These are phyloP conservation scores for Dione juno DNA, from an alignment of 2,888 invertebrate species.

Conservation along the genomic window DNA sequence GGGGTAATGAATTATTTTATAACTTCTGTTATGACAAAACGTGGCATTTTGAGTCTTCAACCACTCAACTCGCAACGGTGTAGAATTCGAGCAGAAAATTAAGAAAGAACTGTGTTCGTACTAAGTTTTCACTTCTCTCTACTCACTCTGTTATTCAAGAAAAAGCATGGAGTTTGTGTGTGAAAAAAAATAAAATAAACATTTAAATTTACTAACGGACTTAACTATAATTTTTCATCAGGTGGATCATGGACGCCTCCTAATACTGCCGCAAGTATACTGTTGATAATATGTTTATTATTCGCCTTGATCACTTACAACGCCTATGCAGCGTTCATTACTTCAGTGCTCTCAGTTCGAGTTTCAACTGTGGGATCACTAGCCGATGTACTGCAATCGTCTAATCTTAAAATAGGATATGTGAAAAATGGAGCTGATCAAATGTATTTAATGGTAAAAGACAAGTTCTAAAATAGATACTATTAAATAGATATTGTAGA, in stretches of 20 bases:
- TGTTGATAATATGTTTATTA: slow-evolving; percentile 82
- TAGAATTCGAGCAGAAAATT: too few species aligned
- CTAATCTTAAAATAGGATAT: slow-evolving; percentile 85
- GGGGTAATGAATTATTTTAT: too few species aligned
- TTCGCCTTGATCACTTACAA: slow-evolving; percentile 86
- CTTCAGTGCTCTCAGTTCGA: slow-evolving; percentile 85
- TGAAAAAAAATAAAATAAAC: too few species aligned
- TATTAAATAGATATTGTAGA: not conserved
- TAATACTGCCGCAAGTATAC: slow-evolving; percentile 82
- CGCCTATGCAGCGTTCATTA: slow-evolving; percentile 87
- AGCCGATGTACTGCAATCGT: slow-evolving; percentile 81
- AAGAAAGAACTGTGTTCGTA: too few species aligned
- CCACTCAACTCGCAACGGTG: too few species aligned
- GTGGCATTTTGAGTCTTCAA: too few species aligned
- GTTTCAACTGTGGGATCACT: slow-evolving; percentile 83
- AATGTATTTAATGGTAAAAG: slow-evolving; percentile 84
- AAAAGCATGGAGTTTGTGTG: too few species aligned
- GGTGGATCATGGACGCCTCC: slow-evolving; percentile 84
- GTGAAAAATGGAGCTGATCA: slow-evolving; percentile 84
- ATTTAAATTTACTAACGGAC: not conserved
- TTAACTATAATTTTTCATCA: slow-evolving; percentile 48
- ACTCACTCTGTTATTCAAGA: too few species aligned
- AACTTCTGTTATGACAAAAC: too few species aligned
- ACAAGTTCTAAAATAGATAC: not conserved
- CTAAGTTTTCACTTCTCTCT: too few species aligned